Percentiles rank a stretch among this genome's conserved stretches.
phyloP scores from a whole-genome alignment of 2,797 vertebrate genomes.

The Zalophus californianus region DNA sequence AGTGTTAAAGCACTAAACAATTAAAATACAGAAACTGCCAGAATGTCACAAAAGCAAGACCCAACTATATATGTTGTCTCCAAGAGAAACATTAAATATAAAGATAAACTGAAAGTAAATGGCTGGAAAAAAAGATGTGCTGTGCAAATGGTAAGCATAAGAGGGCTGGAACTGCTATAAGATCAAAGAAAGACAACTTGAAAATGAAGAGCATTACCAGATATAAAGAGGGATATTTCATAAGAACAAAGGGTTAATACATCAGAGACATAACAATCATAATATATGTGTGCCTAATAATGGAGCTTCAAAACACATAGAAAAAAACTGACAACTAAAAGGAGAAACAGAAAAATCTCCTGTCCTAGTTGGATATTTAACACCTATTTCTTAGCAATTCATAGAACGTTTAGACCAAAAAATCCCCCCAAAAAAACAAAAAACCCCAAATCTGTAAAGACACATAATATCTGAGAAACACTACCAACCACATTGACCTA shows the following conservation, averaged over 20 bases:
- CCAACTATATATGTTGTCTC: neutral
- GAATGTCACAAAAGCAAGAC: neutral
- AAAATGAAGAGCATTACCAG: neutral
- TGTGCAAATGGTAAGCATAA: neutral
- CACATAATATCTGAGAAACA: neutral
- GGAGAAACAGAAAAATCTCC: neutral
- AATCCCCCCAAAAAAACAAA: neutral
- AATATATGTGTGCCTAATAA: neutral
- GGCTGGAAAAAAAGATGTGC: neutral
- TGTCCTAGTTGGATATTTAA: neutral
- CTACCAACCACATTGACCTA: neutral
- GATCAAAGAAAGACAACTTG: neutral
- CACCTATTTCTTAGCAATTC: neutral
- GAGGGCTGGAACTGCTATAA: neutral
- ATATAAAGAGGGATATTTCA: neutral
- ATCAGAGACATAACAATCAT: neutral
- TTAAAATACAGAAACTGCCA: neutral
- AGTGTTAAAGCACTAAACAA: neutral
- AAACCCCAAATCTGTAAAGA: neutral
- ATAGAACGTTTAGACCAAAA: neutral
- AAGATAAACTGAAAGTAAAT: neutral
- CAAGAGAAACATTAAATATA: neutral
- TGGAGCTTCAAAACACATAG: neutral
- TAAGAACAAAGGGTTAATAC: neutral
- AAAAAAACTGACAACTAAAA: neutral